phyloP scores from a whole-genome alignment of 2,888 invertebrate species.

The Micoletzkya japonica region DNA sequence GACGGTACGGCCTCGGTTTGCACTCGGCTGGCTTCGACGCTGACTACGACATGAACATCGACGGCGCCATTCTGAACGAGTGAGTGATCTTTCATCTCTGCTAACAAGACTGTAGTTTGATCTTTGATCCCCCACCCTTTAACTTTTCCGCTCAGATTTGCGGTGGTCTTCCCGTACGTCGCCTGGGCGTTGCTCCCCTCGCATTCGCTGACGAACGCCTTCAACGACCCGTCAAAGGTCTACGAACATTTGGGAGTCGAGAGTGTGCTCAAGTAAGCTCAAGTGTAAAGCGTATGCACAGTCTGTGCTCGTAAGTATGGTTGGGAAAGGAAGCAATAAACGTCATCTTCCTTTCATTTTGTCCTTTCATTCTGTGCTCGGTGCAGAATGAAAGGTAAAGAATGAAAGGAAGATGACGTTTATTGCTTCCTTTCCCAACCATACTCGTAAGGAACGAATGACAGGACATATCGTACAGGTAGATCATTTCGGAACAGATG shows the following conservation, averaged over 20 bases:
- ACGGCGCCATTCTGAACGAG: conserved; percentile 80
- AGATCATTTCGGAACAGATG: too few relatives aligned
- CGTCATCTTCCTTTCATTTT: neutral
- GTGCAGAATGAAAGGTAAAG: too few relatives aligned
- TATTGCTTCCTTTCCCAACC: too few relatives aligned
- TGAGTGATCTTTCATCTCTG: conserved; percentile 70
- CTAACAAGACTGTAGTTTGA: neutral
- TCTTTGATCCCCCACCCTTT: too few relatives aligned
- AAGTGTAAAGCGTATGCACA: neutral
- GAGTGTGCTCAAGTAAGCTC: conserved; percentile 44
- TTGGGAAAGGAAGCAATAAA: neutral
- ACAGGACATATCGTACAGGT: too few relatives aligned
- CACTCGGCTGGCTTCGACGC: conserved; percentile 68
- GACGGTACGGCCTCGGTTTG: conserved; percentile 78
- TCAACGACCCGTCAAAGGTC: conserved; percentile 61
- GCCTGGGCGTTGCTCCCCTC: conserved; percentile 47
- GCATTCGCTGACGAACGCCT: conserved; percentile 45
- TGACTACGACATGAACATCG: conserved; percentile 73
- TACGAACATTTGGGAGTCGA: conserved; percentile 58
- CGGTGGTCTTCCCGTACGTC: conserved; percentile 50
- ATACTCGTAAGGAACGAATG: too few relatives aligned
- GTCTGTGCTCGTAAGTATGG: neutral
- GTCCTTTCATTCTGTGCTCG: neutral
- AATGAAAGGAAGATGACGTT: too few relatives aligned
- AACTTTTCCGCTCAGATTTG: conserved; percentile 50